Evolutionary conservation across 2,113 vertebrate species (phyloP), one percentile per base, ranked within the genome.

Genomic region (Clarias gariepinus): DNA sequence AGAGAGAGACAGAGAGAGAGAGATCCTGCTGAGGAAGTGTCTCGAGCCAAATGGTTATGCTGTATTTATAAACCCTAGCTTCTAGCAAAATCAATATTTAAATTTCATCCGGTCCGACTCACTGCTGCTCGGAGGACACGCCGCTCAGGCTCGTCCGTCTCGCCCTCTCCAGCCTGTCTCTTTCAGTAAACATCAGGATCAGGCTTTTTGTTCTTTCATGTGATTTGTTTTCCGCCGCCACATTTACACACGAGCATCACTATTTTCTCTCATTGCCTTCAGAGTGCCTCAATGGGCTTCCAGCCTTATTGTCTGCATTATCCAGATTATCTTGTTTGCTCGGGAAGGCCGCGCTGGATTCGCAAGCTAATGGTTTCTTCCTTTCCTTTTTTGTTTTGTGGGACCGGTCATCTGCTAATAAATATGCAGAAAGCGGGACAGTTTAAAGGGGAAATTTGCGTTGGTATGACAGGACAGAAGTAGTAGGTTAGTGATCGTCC

Each of bases 21-120:
- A 33, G 68, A 60, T 68, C 47, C 76, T 55, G 36, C 57, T 30
- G 60, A 71, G 64, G 64, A 83, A 30, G 77, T 33, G 28, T 83
- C 28, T 53, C 47, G 5, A 58, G 23, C 53, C 16, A 9, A 41
- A 57, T 47, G 64, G 53, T 69, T 86, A 30, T 61, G 19, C 33
- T 85, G 73, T 79, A 79, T 85, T 79, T 55, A 79, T 79, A 79
- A 79, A 79, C 61, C 74, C 61, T 52, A 79, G 41, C 21, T 8
- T 79, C 28, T 52, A 19, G 10, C 36, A 64, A 63, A 85, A 85
- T 63, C 55, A 85, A 77, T 85, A 77, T 52, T 28, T 77, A 61
- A 80, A 68, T 85, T 55, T 58, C 33, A 74, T 52, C n/a, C 12
- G 12, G 66, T 81, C 74, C 28, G 25, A 1, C 33, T 19, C 25